Evolutionary conservation across 2,888 invertebrate genomes (phyloP), one percentile per base, ranked within the genome.

Genomic region (Luffia ferchaultella): DNA sequence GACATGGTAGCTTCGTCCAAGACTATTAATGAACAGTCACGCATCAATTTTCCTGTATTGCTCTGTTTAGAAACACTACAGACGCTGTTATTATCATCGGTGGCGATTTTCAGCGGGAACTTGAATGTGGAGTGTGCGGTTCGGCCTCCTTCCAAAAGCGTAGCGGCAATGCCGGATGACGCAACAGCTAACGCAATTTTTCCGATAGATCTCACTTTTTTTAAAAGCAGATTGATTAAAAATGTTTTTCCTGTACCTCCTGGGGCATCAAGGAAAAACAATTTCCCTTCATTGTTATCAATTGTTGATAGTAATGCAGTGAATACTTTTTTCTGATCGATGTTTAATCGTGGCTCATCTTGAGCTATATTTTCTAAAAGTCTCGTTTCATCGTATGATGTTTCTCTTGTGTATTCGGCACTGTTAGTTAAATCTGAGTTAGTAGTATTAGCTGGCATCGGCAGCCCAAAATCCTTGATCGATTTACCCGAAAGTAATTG

Each of bases 11-110:
- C n/a, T n/a, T 58, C 56, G 12, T 55, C 57, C 50, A 56, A 53
- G 48, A 58, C 54, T 49, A 58, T 47, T 45, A 59, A 51, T 47
- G 57, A 57, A 45, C 55, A 52, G 45, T 55, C 57, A 51, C 30
- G 5, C 12, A 7, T 30, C 12, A 12, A 30, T 30, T 3, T 7
- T 3, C 12, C 12, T 30, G 3, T 58, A 53, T 54, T 58, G 53
- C 58, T 60, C 52, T 60, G 61, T 58, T 61, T 60, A 51, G 58
- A 61, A 57, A 60, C 50, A 56, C 53, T 56, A 56, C 57, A 59
- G 53, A 60, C 52, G 54, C 57, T 58, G 54, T 50, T 56, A 55
- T 52, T 53, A 52, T 57, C 55, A 52, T 58, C 58, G 45, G 52
- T 60, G 52, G 53, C 52, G 52, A 54, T 56, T 57, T 57, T 59